Conservation (phyloP, 1,140 invertebrate species). For the Copidosoma floridanum region DNA sequence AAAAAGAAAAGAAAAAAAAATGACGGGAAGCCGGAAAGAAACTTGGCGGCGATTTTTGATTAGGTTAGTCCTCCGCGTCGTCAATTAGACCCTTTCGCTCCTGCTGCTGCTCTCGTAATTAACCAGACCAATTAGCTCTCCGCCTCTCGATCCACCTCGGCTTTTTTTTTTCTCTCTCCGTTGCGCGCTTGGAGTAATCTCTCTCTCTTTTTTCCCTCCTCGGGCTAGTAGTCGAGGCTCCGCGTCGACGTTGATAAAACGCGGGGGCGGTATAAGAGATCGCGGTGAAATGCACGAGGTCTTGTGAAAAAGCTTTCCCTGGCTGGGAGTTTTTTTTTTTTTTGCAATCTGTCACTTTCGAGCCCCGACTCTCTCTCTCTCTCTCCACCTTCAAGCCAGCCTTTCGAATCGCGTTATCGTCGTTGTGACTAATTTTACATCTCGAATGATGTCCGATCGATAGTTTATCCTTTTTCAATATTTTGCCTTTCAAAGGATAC, state of each 20-base stretch:
- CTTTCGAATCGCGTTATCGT: too few species aligned
- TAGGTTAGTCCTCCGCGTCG: constrained; percentile 7
- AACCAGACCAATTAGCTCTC: constrained; percentile 20
- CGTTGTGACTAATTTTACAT: too few species aligned
- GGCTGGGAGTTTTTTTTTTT: constrained; percentile 2
- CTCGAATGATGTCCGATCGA: too few species aligned
- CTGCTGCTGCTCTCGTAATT: constrained; percentile 4
- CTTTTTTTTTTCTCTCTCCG: not conserved
- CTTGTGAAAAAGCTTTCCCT: constrained; percentile 11
- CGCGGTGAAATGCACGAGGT: too few species aligned
- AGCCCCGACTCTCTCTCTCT: not conserved
- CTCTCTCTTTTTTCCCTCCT: not conserved
- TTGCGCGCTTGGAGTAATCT: too few species aligned
- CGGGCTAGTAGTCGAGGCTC: not conserved
- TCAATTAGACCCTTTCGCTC: constrained; percentile 2
- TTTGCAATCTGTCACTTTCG: constrained; percentile 11
- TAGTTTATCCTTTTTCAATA: too few species aligned
- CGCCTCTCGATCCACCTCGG: not conserved
- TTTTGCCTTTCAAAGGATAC: too few species aligned
- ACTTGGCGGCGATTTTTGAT: constrained; percentile 9
- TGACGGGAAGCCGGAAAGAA: constrained; percentile 13
- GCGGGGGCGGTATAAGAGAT: too few species aligned
- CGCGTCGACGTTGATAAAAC: constrained; percentile 11
- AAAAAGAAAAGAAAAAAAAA: not conserved
- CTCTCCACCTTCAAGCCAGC: too few species aligned